Base-by-base conservation (phyloP, 2,888 invertebrate genomes). In the Sipha maydis region DNA sequence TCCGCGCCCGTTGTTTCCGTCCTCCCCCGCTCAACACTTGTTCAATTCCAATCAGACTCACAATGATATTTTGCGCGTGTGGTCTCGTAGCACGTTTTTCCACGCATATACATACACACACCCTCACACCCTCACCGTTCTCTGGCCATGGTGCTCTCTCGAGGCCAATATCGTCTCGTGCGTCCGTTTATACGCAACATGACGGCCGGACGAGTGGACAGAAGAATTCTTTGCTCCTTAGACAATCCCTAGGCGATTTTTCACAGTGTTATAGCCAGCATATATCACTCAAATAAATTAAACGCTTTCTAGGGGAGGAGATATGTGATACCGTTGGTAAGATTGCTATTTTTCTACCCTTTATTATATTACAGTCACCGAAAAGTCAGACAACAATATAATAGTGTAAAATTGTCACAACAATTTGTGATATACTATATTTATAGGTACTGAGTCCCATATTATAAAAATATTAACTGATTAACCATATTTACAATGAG, bases 221-320 rank as follows among this genome's bases (percentile, higher is more conserved):
- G 75, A 61, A 19, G 69, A 56, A 56, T 79, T 71, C 41, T 28
- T 28, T 48, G 34, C 85, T 21, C 41, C 69, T 25, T 54, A 56
- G 56, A 34, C 54, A 21, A 28, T 54, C 80, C n/a, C 25, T 9
- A 41, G 75, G 38, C 61, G 76, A 75, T 82, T 88, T 88, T 75
- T 75, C 80, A 80, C 19, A 17, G 34, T 41, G 48, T 71, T 84
- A 86, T 71, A 56, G 80, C 71, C 54, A 14, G 25, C 25, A 11
- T 79, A 80, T 79, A 80, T 79, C 82, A 75, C 80, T 88, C 88
- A 80, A 88, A 69, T 82, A 80, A 88, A 88, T 88, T 88, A 88
- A 88, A 88, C 82, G 80, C 19, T 88, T 80, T 67, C 48, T 31
- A 25, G 48, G 69, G 67, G 31, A n/a, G n/a, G n/a, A 34, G 31